Percentiles rank a stretch among this genome's conserved stretches.
phyloP scores from a whole-genome alignment of 2,888 invertebrate genomes.

The Amphipyra tragopoginis region DNA sequence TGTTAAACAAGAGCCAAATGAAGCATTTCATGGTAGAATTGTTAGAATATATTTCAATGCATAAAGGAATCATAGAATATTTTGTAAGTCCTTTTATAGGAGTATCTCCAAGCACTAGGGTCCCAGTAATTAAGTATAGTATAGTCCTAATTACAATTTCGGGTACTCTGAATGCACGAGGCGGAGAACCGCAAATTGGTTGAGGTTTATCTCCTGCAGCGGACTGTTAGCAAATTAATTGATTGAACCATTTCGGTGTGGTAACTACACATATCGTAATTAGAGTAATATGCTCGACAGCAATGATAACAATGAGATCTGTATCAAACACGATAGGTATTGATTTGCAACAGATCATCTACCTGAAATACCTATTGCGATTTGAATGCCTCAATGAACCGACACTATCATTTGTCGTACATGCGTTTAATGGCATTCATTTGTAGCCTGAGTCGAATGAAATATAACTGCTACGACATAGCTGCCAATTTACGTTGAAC shows the following conservation, averaged over 20 bases:
- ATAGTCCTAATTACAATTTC: constrained; percentile 6
- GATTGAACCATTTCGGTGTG: constrained; percentile 14
- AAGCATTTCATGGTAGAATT: neutral
- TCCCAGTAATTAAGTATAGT: too few relatives aligned
- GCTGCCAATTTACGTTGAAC: neutral
- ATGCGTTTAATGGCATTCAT: constrained; percentile 2
- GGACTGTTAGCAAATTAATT: constrained; percentile 23
- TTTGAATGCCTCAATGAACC: constrained; percentile 29
- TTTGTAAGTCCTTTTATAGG: too few relatives aligned
- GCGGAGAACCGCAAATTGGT: constrained; percentile 20
- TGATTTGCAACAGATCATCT: neutral
- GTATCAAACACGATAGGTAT: neutral
- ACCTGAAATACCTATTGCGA: constrained; percentile 15
- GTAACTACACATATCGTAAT: constrained; percentile 9
- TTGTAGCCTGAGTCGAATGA: too few relatives aligned
- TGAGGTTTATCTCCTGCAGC: constrained; percentile 15
- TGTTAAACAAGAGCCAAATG: constrained; percentile 5
- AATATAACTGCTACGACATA: neutral
- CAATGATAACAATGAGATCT: constrained; percentile 10
- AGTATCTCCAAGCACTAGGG: too few relatives aligned
- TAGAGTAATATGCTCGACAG: constrained; percentile 19
- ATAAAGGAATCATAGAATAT: too few relatives aligned
- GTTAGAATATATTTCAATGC: too few relatives aligned
- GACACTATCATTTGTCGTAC: constrained; percentile 17
- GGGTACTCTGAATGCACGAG: neutral